Base-by-base conservation (phyloP, 1,140 invertebrate genomes). In the Plutomurus gul region DNA sequence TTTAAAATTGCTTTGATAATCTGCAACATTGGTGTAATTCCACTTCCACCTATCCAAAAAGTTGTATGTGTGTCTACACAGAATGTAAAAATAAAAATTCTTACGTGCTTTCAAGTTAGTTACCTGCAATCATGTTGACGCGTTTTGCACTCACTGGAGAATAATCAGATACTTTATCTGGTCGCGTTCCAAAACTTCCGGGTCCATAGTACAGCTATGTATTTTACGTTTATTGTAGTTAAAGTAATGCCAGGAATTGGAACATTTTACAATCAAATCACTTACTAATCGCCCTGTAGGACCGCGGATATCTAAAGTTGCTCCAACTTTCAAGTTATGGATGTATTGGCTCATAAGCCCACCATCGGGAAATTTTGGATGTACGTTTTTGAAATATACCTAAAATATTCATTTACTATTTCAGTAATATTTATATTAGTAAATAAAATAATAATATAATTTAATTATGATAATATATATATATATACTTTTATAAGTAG, bases 321-420 rank as follows among this genome's bases (percentile, higher is more conserved):
- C 95, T 33, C 96, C 97, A 79, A 99, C 90, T 83, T 94, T 91
- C 89, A 99, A 89, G 83, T 89, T 90, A 83, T 99, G 94, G 73
- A 99, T 87, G 86, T 98, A 89, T 85, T 99, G 98, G 4, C 95
- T 95, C 92, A 99, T 92, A 89, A 98, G 98, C 27, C 96, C 97
- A 81, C 98, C 98, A 27, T 97, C 95, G 0, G 97, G 97, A 86
- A 99, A 99, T 87, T 98, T 97, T 0, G 97, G 97, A 87, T 99
- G 96, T 2, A 94, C 91, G 89, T 97, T 94, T 89, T 96, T 96
- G 86, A 97, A 97, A 86, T 99, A 99, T 0, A 99, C 93, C 94
- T 96, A 85, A 11, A 86, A 84, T 81, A 49, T 47, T 83, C 39
- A 6, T n/a, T n/a, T n/a, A n/a, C n/a, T n/a, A n/a, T 70, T 20